phyloP scores from a whole-genome alignment of 2,113 vertebrate genomes.

The Gobius niger region DNA sequence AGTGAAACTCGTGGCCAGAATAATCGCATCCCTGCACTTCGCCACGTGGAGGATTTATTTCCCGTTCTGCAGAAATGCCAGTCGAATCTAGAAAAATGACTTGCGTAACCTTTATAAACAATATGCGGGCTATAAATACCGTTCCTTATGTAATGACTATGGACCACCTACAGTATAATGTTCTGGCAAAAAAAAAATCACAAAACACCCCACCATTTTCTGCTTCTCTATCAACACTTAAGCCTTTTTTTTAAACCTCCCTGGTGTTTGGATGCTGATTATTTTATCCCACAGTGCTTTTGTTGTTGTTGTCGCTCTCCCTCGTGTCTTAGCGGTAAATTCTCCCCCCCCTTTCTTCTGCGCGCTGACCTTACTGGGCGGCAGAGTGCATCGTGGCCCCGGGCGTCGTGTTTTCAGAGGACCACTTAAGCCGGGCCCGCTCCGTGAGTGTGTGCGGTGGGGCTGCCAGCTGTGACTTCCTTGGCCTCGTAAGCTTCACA shows the following conservation, averaged over 20 bases:
- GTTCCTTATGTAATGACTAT: not conserved
- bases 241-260: not conserved
- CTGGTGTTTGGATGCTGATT: not conserved
- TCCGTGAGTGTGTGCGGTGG: constrained; percentile 50
- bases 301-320: constrained; percentile 6
- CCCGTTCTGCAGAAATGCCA: no score
- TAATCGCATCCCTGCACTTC: no score
- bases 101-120: constrained; percentile 2
- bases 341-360: not conserved
- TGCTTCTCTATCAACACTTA: not conserved
- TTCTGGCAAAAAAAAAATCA: not conserved
- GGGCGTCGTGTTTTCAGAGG: constrained; percentile 38
- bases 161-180: not conserved
- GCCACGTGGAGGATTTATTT: no score
- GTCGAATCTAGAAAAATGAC: not conserved
- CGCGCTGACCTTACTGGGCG: not conserved
- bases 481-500: constrained; percentile 2
- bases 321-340: not conserved
- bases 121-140: not conserved
- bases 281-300: not conserved
- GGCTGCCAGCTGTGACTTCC: constrained; percentile 63
- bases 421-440: constrained; percentile 57
- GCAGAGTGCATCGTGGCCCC: constrained; percentile 21
- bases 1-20: no score
- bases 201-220: not conserved